Evolutionary conservation across 2,797 vertebrate genomes (phyloP).

Genomic region (Microtus obscurus): DNA sequence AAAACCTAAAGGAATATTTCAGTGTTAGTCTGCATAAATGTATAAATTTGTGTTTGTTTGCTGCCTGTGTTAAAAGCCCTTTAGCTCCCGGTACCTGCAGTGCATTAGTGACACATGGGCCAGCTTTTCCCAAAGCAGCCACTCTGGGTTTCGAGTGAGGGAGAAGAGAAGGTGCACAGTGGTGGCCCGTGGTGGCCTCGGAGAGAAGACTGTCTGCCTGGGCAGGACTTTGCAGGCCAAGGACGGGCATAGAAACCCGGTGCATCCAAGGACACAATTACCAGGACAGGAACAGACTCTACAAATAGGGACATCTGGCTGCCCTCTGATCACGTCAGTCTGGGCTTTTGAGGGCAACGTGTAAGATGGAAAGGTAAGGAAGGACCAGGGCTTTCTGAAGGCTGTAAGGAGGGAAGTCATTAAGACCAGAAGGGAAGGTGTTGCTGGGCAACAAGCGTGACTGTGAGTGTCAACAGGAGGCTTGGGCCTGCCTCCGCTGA

Average conservation of each 20-base stretch:
- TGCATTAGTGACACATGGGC: not conserved
- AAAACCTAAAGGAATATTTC: conserved; percentile 60
- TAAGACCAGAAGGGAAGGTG: not conserved
- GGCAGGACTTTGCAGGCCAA: not conserved
- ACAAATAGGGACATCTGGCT: conserved; percentile 30
- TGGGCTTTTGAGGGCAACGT: not conserved
- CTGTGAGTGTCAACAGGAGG: not conserved
- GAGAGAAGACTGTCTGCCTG: not conserved
- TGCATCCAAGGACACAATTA: conserved; percentile 20
- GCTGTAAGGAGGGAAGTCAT: not conserved
- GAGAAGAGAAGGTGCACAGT: too few species aligned
- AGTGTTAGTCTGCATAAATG: conserved; percentile 49
- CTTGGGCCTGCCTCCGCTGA: not conserved
- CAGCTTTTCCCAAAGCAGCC: not conserved
- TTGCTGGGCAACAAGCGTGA: not conserved
- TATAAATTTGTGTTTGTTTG: conserved; percentile 51
- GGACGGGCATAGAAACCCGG: not conserved
- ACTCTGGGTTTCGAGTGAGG: not conserved
- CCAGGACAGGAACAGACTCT: conserved; percentile 8
- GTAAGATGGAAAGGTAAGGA: not conserved
- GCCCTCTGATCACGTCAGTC: conserved; percentile 39
- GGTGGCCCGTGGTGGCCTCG: accelerated
- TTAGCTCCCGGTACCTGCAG: not conserved
- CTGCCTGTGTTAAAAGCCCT: not conserved
- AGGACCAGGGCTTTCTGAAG: not conserved